Evolutionary conservation across 2,113 vertebrate genomes (phyloP).

Genomic region (Trichechus manatus): DNA sequence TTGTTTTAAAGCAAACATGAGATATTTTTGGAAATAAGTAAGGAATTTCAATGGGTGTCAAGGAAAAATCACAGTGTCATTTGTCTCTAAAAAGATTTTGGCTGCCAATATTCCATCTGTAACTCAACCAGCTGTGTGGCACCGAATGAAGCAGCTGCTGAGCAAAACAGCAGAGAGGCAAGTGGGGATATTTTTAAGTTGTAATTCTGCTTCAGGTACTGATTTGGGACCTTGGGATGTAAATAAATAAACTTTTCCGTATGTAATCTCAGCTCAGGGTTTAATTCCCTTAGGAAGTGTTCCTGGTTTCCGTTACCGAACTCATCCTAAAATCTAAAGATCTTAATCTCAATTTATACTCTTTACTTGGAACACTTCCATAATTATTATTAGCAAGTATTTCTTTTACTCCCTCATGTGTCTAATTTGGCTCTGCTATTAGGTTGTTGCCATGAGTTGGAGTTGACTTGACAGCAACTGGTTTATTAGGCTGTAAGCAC

Average conservation of each 20-base stretch:
- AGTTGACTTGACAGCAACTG: neutral
- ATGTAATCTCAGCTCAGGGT: slow-evolving; percentile 63
- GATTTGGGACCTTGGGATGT: slow-evolving; percentile 63
- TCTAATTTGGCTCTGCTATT: neutral
- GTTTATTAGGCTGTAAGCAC: neutral
- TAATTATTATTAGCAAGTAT: neutral
- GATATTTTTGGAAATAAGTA: slow-evolving; percentile 76
- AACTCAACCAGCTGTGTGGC: slow-evolving; percentile 74
- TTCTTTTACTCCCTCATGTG: neutral
- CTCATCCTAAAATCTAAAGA: neutral
- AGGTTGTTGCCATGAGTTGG: neutral
- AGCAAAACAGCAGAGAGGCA: neutral
- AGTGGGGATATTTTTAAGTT: slow-evolving; percentile 49
- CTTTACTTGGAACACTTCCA: neutral
- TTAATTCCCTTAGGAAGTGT: slow-evolving; percentile 47
- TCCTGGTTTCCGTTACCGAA: neutral
- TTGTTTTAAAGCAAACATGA: slow-evolving; percentile 76
- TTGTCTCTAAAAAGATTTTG: slow-evolving; percentile 73
- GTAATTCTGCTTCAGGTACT: slow-evolving; percentile 62
- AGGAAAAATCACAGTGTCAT: slow-evolving; percentile 71
- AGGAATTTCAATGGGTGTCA: slow-evolving; percentile 71
- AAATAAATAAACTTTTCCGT: slow-evolving; percentile 71
- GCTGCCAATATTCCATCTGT: slow-evolving; percentile 76
- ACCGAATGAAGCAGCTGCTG: slow-evolving; percentile 63
- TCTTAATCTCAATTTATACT: neutral